Evolutionary conservation across 2,797 vertebrate genomes (phyloP), one percentile per base, ranked within the genome.

Genomic region (Alauda arvensis): DNA sequence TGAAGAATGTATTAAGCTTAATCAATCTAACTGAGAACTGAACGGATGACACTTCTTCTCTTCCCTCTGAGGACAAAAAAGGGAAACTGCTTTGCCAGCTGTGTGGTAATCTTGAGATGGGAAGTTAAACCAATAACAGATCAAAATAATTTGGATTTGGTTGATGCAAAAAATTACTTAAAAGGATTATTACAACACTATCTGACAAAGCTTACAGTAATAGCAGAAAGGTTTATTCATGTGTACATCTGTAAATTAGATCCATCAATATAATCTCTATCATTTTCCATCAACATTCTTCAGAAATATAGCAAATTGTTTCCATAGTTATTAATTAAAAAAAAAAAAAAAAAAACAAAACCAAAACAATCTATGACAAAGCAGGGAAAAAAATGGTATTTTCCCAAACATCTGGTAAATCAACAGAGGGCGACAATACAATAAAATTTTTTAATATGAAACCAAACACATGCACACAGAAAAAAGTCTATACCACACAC

Each of bases 221-320:
- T 48, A 46, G 23, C 42, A 45, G 9, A 8, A 86, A 83, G 9
- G 16, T 67, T 91, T 56, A 72, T 56, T 46, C 63, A 61, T 9
- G 8, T 70, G 74, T 34, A 39, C 55, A 49, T 48, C 42, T 66
- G 8, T 74, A 91, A 71, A 33, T 62, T 78, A 76, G 52, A 66
- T 60, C 29, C 37, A 85, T 69, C 52, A 49, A 29, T 14, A 70
- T 40, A 87, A 40, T 29, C 34, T 65, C 29, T 46, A 29, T 70
- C 34, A 70, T 88, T 95, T 95, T 92, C 87, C 37, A 88, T 76
- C 52, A 93, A 29, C 28, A 33, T 46, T 79, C 34, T 83, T 33
- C 26, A 91, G 49, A 91, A 53, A 70, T 28, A 46, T 11, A 53
- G 40, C 33, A 78, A 72, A 55, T 19, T 66, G 1, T 39, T 77